These are phyloP conservation scores for Lamellibrachia luymesi DNA, from an alignment of 1,140 invertebrate genomes.

Conservation along the genomic window DNA sequence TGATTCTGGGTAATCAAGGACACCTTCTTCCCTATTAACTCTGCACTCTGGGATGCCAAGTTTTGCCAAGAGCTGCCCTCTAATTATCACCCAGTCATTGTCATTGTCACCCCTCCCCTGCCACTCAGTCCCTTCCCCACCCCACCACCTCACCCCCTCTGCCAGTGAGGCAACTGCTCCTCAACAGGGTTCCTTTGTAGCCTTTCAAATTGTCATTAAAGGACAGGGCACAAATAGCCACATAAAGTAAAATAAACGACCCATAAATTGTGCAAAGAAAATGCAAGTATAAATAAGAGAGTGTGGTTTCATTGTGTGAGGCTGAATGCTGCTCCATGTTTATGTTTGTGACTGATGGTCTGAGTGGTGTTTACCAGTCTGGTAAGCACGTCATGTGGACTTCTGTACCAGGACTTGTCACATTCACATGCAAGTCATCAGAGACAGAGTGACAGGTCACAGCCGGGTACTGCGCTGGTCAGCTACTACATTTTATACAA, in stretches of 20 bases:
- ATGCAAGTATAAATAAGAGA: neutral
- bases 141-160: neutral
- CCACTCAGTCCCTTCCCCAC: neutral
- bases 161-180: neutral
- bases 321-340: neutral
- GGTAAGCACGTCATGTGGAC: neutral
- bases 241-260: conserved; percentile 1
- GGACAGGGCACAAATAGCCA: neutral
- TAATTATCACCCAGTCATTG: neutral
- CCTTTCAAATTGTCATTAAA: neutral
- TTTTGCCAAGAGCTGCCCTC: neutral
- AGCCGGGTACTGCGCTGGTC: neutral
- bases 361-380: neutral
- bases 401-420: neutral
- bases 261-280: conserved; percentile 5
- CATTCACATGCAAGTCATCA: neutral
- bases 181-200: neutral
- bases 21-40: neutral
- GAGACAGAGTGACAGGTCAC: neutral
- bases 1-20: neutral
- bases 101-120: neutral
- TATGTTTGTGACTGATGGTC: neutral
- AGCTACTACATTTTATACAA: neutral
- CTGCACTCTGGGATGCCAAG: neutral
- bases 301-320: neutral